A percentile compares a stretch with the other conserved stretches of the same genome.
phyloP scores from a whole-genome alignment of 2,888 invertebrate genomes.

The Frankliniella fusca region DNA sequence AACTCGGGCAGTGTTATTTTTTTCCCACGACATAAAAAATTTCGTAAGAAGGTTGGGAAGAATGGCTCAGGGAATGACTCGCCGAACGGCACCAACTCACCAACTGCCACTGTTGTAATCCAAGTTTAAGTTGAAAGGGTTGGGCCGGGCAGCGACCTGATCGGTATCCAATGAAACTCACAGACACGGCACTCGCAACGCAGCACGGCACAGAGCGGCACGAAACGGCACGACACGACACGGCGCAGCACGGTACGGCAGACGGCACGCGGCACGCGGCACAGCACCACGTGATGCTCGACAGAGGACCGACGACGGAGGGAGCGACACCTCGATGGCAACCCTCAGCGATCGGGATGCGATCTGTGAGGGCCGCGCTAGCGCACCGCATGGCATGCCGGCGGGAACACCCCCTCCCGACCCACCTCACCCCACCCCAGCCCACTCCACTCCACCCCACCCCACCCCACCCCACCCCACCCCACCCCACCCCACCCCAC shows the following conservation, averaged over 20 bases:
- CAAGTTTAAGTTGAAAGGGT: too few species aligned
- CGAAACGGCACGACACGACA: not conserved
- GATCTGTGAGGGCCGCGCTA: not conserved
- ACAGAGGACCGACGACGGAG: not conserved
- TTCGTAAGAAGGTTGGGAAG: too few species aligned
- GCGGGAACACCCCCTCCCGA: not conserved
- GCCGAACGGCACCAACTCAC: too few species aligned
- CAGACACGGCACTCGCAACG: not conserved
- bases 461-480: not conserved
- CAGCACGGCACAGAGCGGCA: not conserved
- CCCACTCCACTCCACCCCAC: not conserved
- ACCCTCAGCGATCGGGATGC: not conserved
- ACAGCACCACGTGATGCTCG: not conserved
- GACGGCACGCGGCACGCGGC: not conserved
- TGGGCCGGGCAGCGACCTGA: too few species aligned
- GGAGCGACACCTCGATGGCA: not conserved
- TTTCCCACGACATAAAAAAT: too few species aligned
- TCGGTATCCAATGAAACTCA: conserved; percentile 7
- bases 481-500: not conserved
- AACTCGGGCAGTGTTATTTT: too few species aligned
- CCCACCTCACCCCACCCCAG: not conserved
- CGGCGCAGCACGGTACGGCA: not conserved
- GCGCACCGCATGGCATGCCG: conserved; percentile 4
- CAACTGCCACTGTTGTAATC: too few species aligned
- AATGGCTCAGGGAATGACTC: too few species aligned